phyloP scores from a whole-genome alignment of 2,113 vertebrate species.

The Megaleporinus macrocephalus region DNA sequence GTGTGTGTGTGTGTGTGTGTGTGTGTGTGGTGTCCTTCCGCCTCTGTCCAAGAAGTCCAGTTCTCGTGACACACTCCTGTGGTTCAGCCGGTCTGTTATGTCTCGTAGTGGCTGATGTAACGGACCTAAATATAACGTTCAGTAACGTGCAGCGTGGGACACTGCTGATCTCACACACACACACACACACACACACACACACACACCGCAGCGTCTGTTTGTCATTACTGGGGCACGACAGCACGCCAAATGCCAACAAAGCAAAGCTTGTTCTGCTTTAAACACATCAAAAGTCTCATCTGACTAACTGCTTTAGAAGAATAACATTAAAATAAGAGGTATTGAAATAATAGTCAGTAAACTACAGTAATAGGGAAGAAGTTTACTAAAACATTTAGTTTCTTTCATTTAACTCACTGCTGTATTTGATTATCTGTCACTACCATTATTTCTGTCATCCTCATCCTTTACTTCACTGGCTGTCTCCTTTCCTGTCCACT shows the following conservation, averaged over 20 bases:
- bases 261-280: slow-evolving; percentile 19
- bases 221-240: slow-evolving; percentile 52
- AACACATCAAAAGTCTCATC: not conserved
- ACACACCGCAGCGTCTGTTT: slow-evolving; percentile 57
- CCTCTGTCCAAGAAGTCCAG: slow-evolving; percentile 63
- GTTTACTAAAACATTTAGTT: not conserved
- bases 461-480: no score
- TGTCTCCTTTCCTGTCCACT: no score
- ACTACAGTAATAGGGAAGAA: not conserved
- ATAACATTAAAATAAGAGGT: no score
- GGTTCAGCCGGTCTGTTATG: slow-evolving; percentile 63
- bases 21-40: slow-evolving; percentile 43
- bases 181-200: slow-evolving; percentile 45
- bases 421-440: no score
- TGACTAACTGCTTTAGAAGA: not conserved
- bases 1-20: slow-evolving; percentile 44
- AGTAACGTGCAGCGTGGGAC: slow-evolving; percentile 42
- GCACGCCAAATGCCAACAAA: slow-evolving; percentile 40
- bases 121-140: slow-evolving; percentile 71
- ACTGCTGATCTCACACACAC: slow-evolving; percentile 45
- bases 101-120: slow-evolving; percentile 68
- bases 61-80: slow-evolving; percentile 68
- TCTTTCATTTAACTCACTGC: not conserved
- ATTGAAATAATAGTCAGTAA: not conserved
- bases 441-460: no score